These are phyloP conservation scores for Crossaster papposus DNA, from an alignment of 53 echinoderm and acorn worm genomes.

Conservation along the genomic window DNA sequence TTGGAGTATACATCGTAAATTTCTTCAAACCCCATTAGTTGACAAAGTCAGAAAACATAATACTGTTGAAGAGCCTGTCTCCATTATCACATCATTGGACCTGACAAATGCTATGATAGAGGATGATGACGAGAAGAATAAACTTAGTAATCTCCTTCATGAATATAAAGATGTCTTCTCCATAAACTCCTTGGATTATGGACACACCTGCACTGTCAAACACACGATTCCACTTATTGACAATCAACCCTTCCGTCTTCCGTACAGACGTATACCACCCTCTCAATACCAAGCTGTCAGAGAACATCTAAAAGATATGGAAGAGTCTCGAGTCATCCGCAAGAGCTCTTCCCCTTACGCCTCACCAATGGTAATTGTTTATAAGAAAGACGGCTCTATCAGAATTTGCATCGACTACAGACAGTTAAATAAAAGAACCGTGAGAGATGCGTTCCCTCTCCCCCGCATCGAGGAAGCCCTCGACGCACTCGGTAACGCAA, in stretches of 20 bases:
- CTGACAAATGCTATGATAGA: neutral
- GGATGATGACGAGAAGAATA: neutral
- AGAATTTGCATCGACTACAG: constrained; percentile 28
- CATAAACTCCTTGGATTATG: constrained; percentile 24
- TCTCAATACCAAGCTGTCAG: constrained; percentile 31
- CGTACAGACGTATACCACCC: constrained; percentile 58
- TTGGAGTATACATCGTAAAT: neutral
- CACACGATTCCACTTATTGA: constrained; percentile 45
- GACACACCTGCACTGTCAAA: constrained; percentile 16
- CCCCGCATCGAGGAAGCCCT: constrained; percentile 27
- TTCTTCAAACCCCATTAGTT: constrained; percentile 16
- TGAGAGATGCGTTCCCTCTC: constrained; percentile 20
- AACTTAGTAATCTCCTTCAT: constrained; percentile 10
- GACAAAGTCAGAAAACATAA: neutral
- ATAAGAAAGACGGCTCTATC: constrained; percentile 35
- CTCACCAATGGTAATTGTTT: constrained; percentile 1
- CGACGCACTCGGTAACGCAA: constrained; percentile 13
- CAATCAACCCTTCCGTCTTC: constrained; percentile 45
- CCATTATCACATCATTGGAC: constrained; percentile 4
- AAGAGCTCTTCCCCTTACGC: constrained; percentile 6
- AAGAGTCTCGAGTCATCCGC: constrained; percentile 48
- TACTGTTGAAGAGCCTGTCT: neutral
- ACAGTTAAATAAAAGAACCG: constrained; percentile 23
- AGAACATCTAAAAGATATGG: constrained; percentile 30
- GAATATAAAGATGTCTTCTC: constrained; percentile 24